Evolutionary conservation across 2,113 vertebrate genomes (phyloP).

Genomic region (Microcebus lehilahytsara): DNA sequence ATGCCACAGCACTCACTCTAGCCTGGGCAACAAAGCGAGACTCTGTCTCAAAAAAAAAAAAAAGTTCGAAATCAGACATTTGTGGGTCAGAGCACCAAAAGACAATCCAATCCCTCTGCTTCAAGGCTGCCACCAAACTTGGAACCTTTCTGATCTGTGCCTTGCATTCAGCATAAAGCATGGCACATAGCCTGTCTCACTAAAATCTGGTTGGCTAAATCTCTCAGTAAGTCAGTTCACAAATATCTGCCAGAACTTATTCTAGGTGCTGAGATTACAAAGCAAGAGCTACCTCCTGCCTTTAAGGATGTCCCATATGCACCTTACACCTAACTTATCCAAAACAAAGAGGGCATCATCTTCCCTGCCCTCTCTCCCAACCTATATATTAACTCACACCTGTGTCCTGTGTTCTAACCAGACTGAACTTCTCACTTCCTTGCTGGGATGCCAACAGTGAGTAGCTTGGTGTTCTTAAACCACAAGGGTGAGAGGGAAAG

Average conservation of each 20-base stretch:
- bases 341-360: neutral
- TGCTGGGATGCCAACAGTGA: neutral
- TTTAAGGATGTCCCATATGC: neutral
- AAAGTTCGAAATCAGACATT: neutral
- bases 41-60: too few species aligned
- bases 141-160: constrained; percentile 6
- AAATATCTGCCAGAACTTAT: constrained; percentile 2
- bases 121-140: constrained; percentile 26
- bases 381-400: neutral
- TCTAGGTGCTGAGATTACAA: neutral
- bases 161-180: constrained; percentile 1
- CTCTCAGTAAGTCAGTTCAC: neutral
- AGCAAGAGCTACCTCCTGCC: neutral
- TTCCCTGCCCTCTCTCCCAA: neutral
- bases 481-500: neutral
- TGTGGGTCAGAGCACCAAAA: neutral
- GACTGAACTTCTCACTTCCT: neutral
- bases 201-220: constrained; percentile 29
- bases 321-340: constrained; percentile 26
- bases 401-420: neutral
- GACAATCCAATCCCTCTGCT: neutral
- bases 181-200: neutral
- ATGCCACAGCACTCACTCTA: too few species aligned
- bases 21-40: too few species aligned
- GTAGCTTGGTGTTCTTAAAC: constrained; percentile 11